Percentiles rank a stretch among this genome's conserved stretches.
Evolutionary conservation across 1,140 invertebrate genomes (phyloP).

Genomic region (Bombus huntii): DNA sequence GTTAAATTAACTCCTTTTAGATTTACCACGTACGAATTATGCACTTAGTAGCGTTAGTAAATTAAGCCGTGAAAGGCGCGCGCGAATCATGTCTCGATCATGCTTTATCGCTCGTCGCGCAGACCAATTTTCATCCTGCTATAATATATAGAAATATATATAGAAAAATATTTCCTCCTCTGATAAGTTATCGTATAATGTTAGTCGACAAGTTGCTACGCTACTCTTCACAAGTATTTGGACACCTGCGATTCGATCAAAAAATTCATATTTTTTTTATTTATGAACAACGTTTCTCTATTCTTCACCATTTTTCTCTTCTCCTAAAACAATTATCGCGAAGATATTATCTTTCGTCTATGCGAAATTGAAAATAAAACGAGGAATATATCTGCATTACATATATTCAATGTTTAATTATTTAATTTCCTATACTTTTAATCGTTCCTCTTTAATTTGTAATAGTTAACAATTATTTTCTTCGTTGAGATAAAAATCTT

Average conservation of each 20-base stretch:
- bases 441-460: too few relatives aligned
- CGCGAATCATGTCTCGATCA: conserved; percentile 20
- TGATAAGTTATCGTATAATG: neutral
- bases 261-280: neutral
- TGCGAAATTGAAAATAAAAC: too few relatives aligned
- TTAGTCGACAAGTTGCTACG: neutral
- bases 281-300: neutral
- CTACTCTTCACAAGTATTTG: neutral
- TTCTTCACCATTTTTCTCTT: too few relatives aligned
- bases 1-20: conserved; percentile 74
- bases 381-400: too few relatives aligned
- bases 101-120: neutral
- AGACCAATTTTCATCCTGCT: neutral
- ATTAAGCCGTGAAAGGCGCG: conserved; percentile 64
- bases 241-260: neutral
- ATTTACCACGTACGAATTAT: conserved; percentile 59
- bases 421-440: too few relatives aligned
- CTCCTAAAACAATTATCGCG: too few relatives aligned
- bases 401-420: too few relatives aligned
- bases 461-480: too few relatives aligned
- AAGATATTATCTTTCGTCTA: too few relatives aligned
- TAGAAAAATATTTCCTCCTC: neutral
- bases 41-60: conserved; percentile 72
- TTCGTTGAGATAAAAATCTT: too few relatives aligned
- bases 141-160: neutral